These are phyloP conservation scores for Trinorchestia longiramus DNA, from an alignment of 1,140 invertebrate genomes.

Conservation along the genomic window DNA sequence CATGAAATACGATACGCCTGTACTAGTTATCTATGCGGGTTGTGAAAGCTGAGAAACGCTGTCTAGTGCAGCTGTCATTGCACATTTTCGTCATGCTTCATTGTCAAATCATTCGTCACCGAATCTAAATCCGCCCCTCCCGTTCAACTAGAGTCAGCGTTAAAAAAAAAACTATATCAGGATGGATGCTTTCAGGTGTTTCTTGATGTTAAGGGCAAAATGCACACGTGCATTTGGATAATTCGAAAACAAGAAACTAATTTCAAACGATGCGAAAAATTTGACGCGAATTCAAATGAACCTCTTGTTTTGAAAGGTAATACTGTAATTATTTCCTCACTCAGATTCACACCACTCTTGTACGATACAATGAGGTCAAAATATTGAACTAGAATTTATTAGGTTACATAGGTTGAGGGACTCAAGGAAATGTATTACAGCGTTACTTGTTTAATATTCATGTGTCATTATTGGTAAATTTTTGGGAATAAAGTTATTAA, in stretches of 20 bases:
- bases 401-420: neutral
- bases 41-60: neutral
- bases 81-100: neutral
- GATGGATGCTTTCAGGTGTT: neutral
- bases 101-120: neutral
- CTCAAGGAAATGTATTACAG: neutral
- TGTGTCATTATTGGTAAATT: neutral
- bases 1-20: no score
- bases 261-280: no score
- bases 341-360: no score
- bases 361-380: no score
- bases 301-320: no score
- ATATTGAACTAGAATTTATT: no score
- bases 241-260: no score
- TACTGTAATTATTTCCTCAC: no score
- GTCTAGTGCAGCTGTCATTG: neutral
- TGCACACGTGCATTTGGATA: neutral
- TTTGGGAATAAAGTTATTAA: neutral
- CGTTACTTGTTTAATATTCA: neutral
- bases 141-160: neutral
- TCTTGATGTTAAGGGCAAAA: neutral
- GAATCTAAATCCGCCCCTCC: neutral
- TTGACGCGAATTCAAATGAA: no score
- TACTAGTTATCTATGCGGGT: no score
- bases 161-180: neutral